Percentiles rank a stretch among this genome's conserved stretches.
Conservation (phyloP, 2,888 invertebrate genomes). For the Ennomos erosarius region DNA sequence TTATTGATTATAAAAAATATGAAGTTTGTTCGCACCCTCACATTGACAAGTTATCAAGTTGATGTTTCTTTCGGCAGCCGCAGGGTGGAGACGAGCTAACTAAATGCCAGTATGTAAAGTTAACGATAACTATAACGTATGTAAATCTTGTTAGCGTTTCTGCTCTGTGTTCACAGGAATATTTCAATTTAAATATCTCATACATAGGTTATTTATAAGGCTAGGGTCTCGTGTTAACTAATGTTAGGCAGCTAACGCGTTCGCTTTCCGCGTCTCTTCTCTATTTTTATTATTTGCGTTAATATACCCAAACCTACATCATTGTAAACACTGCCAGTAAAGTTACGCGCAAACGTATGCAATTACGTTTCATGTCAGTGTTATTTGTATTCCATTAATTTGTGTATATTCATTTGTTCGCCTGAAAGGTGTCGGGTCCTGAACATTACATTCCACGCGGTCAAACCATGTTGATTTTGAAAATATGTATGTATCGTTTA, state of each 20-base stretch:
- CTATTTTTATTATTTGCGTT: slow-evolving; percentile 27
- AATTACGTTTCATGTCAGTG: slow-evolving; percentile 42
- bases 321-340: slow-evolving; percentile 54
- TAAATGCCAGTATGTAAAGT: slow-evolving; percentile 4
- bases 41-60: slow-evolving; percentile 29
- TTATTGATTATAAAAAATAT: slow-evolving; percentile 39
- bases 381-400: slow-evolving; percentile 53
- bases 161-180: slow-evolving; percentile 22
- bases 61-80: slow-evolving; percentile 24
- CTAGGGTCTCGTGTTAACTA: slow-evolving; percentile 81
- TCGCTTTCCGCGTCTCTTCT: slow-evolving; percentile 69
- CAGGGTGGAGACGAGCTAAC: slow-evolving; percentile 22
- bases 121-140: not conserved
- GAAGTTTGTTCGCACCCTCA: slow-evolving; percentile 41
- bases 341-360: slow-evolving; percentile 49
- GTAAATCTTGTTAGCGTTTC: slow-evolving; percentile 17
- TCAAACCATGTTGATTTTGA: slow-evolving; percentile 78
- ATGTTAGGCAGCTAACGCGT: slow-evolving; percentile 77
- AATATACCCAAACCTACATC: slow-evolving; percentile 13
- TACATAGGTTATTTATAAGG: slow-evolving; percentile 72
- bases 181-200: slow-evolving; percentile 65
- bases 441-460: slow-evolving; percentile 82
- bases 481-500: slow-evolving; percentile 38
- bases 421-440: slow-evolving; percentile 84
- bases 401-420: slow-evolving; percentile 67